Percentiles rank a stretch among this genome's conserved stretches.
Evolutionary conservation across 2,113 vertebrate species (phyloP).

Genomic region (Osmerus eperlanus): DNA sequence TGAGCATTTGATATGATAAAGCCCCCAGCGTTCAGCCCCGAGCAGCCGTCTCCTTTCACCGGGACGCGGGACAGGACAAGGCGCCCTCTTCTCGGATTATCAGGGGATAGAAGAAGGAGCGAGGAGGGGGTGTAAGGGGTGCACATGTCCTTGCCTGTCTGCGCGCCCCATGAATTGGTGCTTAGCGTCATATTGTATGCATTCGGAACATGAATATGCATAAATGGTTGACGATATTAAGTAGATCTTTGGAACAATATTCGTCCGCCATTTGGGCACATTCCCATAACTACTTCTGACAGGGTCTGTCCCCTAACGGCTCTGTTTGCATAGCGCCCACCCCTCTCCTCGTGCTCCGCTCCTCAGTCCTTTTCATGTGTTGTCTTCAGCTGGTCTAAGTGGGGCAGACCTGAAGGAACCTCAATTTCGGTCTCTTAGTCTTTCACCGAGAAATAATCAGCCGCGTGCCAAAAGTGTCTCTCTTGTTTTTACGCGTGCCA

Average conservation of each 20-base stretch:
- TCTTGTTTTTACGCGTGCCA: conserved; percentile 86
- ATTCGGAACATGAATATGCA: conserved; percentile 47
- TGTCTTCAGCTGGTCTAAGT: conserved; percentile 67
- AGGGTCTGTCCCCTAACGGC: no score
- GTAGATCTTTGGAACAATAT: conserved; percentile 32
- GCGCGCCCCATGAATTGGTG: conserved; percentile 18
- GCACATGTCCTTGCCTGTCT: conserved; percentile 29
- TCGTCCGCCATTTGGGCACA: conserved; percentile 69
- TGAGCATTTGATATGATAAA: conserved; percentile 9
- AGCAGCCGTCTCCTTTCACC: background rate
- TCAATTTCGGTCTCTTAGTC: conserved; percentile 70
- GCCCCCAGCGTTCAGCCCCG: background rate
- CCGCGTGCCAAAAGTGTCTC: conserved; percentile 68
- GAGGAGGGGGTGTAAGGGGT: conserved; percentile 11
- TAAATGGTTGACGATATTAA: conserved; percentile 33
- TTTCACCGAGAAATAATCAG: conserved; percentile 72
- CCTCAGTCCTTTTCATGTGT: conserved; percentile 56
- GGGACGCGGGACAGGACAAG: conserved; percentile 17
- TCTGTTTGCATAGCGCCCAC: conserved; percentile 66
- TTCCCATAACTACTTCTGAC: conserved; percentile 70
- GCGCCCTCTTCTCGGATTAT: conserved; percentile 23
- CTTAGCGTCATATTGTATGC: conserved; percentile 26
- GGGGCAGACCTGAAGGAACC: conserved; percentile 75
- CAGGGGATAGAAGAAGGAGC: background rate
- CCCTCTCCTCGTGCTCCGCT: conserved; percentile 48